phyloP scores from a whole-genome alignment of 2,797 vertebrate genomes.

The Dermochelys coriacea region DNA sequence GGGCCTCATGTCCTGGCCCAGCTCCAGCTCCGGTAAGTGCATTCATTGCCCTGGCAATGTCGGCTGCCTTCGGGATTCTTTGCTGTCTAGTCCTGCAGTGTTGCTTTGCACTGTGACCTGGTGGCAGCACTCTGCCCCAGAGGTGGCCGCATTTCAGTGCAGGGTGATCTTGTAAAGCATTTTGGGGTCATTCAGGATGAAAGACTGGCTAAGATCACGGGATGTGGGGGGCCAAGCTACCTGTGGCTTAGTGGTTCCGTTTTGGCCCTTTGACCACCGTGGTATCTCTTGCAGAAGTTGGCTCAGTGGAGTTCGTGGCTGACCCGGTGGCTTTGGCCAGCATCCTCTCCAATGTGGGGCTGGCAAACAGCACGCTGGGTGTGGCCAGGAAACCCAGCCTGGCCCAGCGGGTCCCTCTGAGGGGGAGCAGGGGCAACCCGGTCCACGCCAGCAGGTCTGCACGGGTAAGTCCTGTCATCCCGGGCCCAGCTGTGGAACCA shows the following conservation, averaged over 20 bases:
- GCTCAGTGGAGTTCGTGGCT: slow-evolving; percentile 71
- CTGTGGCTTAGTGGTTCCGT: neutral
- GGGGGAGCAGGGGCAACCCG: slow-evolving; percentile 27
- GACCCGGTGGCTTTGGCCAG: slow-evolving; percentile 75
- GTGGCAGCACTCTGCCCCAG: neutral
- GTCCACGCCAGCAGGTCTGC: slow-evolving; percentile 6
- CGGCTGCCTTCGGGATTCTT: neutral
- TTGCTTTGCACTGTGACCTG: neutral
- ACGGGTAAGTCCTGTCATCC: slow-evolving; percentile 43
- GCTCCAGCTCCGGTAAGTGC: neutral
- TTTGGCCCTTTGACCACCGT: neutral
- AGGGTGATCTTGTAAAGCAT: neutral
- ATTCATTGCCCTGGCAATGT: neutral
- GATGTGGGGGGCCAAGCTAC: neutral
- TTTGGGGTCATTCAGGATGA: neutral
- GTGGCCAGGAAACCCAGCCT: slow-evolving; percentile 65
- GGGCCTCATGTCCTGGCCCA: neutral
- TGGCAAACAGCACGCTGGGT: slow-evolving; percentile 30
- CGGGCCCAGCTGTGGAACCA: no score
- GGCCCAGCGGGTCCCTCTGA: slow-evolving; percentile 74
- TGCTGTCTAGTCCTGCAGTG: neutral
- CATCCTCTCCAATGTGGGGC: slow-evolving; percentile 74
- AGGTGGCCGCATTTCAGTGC: neutral
- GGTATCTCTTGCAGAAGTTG: slow-evolving; percentile 53
- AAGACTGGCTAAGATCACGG: neutral